These are phyloP conservation scores for Sebastes trivittatus DNA, from an alignment of 2,797 vertebrate species.

Conservation along the genomic window DNA sequence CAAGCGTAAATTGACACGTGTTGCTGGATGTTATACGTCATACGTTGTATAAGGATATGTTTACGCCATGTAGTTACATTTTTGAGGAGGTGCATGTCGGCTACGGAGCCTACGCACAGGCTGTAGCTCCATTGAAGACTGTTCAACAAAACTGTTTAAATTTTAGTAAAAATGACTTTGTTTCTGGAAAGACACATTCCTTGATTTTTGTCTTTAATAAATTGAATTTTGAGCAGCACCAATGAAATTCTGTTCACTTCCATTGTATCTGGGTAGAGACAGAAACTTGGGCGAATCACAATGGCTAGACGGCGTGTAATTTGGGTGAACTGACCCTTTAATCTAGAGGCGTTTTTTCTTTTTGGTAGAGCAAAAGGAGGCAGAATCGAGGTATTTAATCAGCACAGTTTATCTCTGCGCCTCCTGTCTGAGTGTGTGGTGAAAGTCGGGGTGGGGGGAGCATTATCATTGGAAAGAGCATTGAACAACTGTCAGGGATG, in stretches of 20 bases:
- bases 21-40: too few relatives aligned
- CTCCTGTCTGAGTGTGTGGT: conserved; percentile 34
- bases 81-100: neutral
- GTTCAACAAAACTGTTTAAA: neutral
- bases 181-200: neutral
- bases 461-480: conserved; percentile 71
- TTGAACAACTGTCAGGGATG: conserved; percentile 79
- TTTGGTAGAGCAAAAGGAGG: neutral
- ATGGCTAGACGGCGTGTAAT: neutral
- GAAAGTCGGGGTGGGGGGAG: conserved; percentile 43
- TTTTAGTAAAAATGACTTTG: too few relatives aligned
- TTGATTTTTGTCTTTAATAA: neutral
- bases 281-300: neutral
- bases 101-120: fast-evolving
- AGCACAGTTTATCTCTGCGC: conserved; percentile 42
- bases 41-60: fast-evolving
- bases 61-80: neutral
- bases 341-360: conserved; percentile 13
- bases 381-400: conserved; percentile 40
- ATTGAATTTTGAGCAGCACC: neutral
- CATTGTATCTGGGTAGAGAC: neutral
- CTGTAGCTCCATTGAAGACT: neutral
- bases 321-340: conserved; percentile 18
- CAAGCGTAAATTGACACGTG: too few relatives aligned
- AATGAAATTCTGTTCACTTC: neutral